Conservation (phyloP, 2,113 vertebrate species). For the Eupsittula cactorum region DNA sequence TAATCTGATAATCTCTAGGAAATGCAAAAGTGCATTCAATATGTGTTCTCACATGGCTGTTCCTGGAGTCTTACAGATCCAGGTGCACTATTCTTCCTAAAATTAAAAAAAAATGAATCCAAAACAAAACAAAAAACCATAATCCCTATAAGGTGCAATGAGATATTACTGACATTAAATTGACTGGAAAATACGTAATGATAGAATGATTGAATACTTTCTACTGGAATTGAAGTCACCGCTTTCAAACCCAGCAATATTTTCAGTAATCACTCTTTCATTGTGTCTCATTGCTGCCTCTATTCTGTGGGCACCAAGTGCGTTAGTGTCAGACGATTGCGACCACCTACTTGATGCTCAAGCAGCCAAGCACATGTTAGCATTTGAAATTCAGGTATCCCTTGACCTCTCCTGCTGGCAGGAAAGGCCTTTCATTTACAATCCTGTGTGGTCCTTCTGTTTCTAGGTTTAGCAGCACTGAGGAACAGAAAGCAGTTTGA, state of each 20-base stretch:
- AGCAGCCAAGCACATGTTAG: not conserved
- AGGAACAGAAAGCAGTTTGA: not conserved
- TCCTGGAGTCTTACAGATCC: not conserved
- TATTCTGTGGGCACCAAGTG: not conserved
- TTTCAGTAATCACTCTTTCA: not conserved
- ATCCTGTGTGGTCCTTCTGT: not conserved
- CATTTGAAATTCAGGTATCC: not conserved
- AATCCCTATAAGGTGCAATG: not conserved
- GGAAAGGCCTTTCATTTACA: not conserved
- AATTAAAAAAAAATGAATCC: not conserved
- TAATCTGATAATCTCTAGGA: slow-evolving; percentile 30
- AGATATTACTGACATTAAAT: slow-evolving; percentile 3
- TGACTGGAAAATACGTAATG: slow-evolving; percentile 17
- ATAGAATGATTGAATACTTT: not conserved
- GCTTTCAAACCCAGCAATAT: not conserved
- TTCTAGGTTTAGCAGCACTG: not conserved
- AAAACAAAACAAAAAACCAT: not conserved
- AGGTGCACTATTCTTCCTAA: not conserved
- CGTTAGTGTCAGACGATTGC: not conserved
- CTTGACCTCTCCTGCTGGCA: not conserved
- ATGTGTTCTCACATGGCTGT: not conserved
- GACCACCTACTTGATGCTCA: not conserved
- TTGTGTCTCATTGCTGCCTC: accelerated
- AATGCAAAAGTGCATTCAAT: slow-evolving; percentile 20
- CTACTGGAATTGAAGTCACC: not conserved